Evolutionary conservation across 2,113 vertebrate genomes (phyloP).

Genomic region (Chaetodon auriga): DNA sequence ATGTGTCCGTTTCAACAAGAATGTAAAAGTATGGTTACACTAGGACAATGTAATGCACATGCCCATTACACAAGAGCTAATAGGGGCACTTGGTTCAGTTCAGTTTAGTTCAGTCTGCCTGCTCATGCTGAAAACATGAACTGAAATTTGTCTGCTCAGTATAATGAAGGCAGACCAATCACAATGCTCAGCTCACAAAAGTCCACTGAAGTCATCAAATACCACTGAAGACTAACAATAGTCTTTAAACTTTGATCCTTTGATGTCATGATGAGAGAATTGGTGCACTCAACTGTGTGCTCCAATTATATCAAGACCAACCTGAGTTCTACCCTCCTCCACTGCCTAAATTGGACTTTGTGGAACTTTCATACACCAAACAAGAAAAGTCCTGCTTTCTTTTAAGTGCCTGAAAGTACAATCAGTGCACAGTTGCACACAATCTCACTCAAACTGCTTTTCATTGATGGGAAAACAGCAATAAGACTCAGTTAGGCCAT

Average conservation of each 20-base stretch:
- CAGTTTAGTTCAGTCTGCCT: constrained; percentile 22
- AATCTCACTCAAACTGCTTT: constrained; percentile 20
- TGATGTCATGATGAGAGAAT: constrained; percentile 46
- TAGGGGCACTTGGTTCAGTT: background rate
- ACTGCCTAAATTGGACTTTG: constrained; percentile 26
- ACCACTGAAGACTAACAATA: constrained; percentile 33
- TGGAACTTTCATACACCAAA: constrained; percentile 9
- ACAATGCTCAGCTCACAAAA: constrained; percentile 11
- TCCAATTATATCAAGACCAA: constrained; percentile 52
- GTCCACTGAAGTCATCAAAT: constrained; percentile 30
- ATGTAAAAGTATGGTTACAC: constrained; percentile 5
- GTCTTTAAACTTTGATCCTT: constrained; percentile 27
- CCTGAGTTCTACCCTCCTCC: constrained; percentile 5
- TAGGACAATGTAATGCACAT: background rate
- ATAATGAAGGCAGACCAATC: constrained; percentile 42
- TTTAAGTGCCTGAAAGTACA: background rate
- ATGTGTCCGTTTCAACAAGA: background rate
- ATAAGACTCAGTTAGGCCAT: background rate
- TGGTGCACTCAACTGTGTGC: constrained; percentile 42
- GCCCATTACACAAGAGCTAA: constrained; percentile 42
- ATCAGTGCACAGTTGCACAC: background rate
- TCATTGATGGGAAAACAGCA: constrained; percentile 9
- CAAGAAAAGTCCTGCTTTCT: background rate
- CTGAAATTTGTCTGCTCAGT: constrained; percentile 18
- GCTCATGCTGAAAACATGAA: constrained; percentile 62